Conservation (phyloP, 35 echinoderm and acorn worm species). For the Apostichopus japonicus region DNA sequence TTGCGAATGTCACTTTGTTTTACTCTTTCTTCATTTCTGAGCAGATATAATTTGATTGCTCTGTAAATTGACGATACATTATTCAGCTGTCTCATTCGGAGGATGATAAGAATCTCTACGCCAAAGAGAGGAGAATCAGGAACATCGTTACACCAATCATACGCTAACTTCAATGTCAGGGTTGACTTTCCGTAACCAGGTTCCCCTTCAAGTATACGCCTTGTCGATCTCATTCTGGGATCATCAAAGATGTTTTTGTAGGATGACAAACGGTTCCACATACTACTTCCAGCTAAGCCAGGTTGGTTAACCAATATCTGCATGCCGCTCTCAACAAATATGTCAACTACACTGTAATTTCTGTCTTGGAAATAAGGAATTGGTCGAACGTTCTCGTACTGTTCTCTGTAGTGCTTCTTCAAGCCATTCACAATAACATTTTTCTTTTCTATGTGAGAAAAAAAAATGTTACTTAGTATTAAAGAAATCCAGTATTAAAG, state of each 20-base stretch:
- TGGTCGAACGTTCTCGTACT: neutral
- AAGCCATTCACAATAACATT: slow-evolving; percentile 17
- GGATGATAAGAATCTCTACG: slow-evolving; percentile 47
- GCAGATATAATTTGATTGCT: slow-evolving; percentile 17
- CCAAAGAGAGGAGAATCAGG: slow-evolving; percentile 30
- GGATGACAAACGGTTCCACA: slow-evolving; percentile 27
- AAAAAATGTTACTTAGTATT: neutral
- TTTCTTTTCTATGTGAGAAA: slow-evolving; percentile 16
- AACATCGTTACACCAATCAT: neutral
- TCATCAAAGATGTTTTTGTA: slow-evolving; percentile 19
- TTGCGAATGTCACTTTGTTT: slow-evolving; percentile 20
- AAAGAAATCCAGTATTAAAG: too few species aligned
- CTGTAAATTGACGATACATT: slow-evolving; percentile 13
- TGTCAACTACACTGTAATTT: slow-evolving; percentile 23
- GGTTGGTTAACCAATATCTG: neutral
- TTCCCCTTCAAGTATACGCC: neutral
- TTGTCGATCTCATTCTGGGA: slow-evolving; percentile 11
- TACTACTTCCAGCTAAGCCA: neutral
- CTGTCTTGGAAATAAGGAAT: slow-evolving; percentile 38
- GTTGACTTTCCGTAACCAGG: too few species aligned
- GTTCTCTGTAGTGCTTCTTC: slow-evolving; percentile 39
- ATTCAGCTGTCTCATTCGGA: slow-evolving; percentile 19
- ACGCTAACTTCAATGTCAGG: neutral
- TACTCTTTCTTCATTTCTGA: slow-evolving; percentile 8
- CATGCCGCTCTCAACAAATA: slow-evolving; percentile 46